Percentiles rank a stretch among this genome's conserved stretches.
Conservation (phyloP, 2,113 vertebrate genomes). For the Potamarius usumacintae region DNA sequence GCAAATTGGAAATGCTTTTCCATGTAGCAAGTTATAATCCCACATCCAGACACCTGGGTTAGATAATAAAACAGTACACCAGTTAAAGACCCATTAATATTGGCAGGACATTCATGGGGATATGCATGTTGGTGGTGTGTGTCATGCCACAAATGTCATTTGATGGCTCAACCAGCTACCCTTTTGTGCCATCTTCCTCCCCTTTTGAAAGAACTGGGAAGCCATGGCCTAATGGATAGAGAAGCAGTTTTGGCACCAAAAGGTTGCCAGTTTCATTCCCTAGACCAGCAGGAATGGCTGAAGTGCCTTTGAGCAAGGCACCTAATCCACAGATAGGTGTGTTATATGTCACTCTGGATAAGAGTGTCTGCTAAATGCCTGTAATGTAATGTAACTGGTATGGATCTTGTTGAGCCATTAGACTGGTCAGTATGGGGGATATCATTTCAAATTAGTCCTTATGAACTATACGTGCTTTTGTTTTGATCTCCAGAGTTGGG, state of each 20-base stretch:
- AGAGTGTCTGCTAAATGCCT: no score
- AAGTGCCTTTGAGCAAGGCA: no score
- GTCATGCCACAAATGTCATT: no score
- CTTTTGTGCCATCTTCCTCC: neutral
- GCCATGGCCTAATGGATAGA: no score
- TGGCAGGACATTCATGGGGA: neutral
- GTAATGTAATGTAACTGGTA: no score
- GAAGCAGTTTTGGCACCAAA: no score
- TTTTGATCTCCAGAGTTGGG: no score
- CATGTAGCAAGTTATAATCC: neutral
- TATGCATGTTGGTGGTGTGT: neutral
- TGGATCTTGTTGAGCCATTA: neutral
- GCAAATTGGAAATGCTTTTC: neutral
- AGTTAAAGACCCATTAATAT: neutral
- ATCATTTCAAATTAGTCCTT: neutral
- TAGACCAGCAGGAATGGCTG: no score
- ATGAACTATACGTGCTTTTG: neutral
- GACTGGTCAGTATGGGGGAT: neutral
- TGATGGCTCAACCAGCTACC: no score
- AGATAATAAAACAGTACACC: neutral
- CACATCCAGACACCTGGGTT: neutral
- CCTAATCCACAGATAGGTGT: no score
- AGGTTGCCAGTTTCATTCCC: no score
- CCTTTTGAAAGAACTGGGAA: neutral
- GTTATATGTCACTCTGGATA: no score